phyloP scores from a whole-genome alignment of 1,140 invertebrate species.

The Colletes gigas region DNA sequence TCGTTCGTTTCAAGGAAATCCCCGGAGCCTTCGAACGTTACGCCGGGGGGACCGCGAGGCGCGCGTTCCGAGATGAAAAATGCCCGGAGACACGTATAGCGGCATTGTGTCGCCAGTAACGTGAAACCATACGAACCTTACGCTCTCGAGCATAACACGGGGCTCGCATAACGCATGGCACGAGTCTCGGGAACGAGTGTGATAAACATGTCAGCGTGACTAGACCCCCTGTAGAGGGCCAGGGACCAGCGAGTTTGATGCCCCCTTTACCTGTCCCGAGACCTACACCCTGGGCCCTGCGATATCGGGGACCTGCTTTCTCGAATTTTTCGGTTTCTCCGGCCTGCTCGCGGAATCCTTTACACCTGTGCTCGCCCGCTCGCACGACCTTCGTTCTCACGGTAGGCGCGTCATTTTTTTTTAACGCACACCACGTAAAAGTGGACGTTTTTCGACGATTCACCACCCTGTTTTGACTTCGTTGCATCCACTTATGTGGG shows the following conservation, averaged over 20 bases:
- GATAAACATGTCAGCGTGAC: conserved; percentile 70
- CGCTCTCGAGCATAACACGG: conserved; percentile 45
- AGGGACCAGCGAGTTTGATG: conserved; percentile 62
- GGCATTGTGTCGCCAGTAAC: conserved; percentile 64
- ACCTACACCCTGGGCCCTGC: conserved; percentile 8
- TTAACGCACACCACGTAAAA: no score
- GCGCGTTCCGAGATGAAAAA: conserved; percentile 50
- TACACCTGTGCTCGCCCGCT: conserved; percentile 19
- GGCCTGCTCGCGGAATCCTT: not conserved
- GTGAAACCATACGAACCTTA: conserved; percentile 52
- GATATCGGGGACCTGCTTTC: conserved; percentile 29
- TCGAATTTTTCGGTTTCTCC: conserved; percentile 17
- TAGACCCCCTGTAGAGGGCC: conserved; percentile 65
- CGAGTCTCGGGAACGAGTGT: conserved; percentile 64
- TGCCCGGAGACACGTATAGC: conserved; percentile 45
- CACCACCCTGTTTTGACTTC: no score
- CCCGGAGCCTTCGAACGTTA: not conserved
- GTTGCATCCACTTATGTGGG: no score
- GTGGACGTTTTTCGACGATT: not conserved
- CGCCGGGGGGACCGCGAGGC: conserved; percentile 3
- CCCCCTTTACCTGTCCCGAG: conserved; percentile 52
- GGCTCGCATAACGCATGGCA: conserved; percentile 66
- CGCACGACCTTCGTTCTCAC: conserved; percentile 14
- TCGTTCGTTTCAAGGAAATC: not conserved
- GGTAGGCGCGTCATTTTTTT: not conserved